Evolutionary conservation across 2,113 vertebrate species (phyloP).

Genomic region (Suricata suricatta): DNA sequence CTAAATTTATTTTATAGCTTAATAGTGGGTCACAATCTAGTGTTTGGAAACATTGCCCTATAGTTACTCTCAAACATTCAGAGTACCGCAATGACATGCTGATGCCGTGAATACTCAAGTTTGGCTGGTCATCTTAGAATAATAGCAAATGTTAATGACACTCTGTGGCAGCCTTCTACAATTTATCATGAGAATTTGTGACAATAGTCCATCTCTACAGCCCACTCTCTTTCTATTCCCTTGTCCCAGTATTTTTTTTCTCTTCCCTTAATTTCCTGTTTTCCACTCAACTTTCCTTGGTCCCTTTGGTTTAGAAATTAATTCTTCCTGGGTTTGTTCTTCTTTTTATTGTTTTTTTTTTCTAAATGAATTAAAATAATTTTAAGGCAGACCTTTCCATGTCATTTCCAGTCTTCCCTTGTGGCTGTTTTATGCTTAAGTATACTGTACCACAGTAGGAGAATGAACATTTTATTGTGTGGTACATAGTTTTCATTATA

Average conservation of each 20-base stretch:
- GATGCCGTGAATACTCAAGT: neutral
- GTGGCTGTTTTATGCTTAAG: constrained; percentile 61
- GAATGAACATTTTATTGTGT: constrained; percentile 61
- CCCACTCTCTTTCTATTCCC: constrained; percentile 13
- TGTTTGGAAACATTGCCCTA: neutral
- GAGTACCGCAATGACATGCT: neutral
- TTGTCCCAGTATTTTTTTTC: constrained; percentile 54
- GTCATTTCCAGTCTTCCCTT: constrained; percentile 60
- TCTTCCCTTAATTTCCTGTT: constrained; percentile 66
- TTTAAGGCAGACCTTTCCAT: constrained; percentile 70
- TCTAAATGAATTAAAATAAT: constrained; percentile 78
- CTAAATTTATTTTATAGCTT: constrained; percentile 28
- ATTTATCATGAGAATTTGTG: constrained; percentile 14
- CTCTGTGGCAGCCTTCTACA: neutral
- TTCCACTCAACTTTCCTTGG: constrained; percentile 57
- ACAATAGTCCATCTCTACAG: constrained; percentile 8
- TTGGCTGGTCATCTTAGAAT: neutral
- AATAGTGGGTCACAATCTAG: neutral
- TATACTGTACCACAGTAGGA: constrained; percentile 60
- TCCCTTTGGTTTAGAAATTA: constrained; percentile 68
- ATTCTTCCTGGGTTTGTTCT: constrained; percentile 75
- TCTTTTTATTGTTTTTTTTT: constrained; percentile 59
- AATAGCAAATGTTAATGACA: neutral
- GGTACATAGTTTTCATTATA: constrained; percentile 73
- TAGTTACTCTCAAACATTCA: neutral